Percentiles rank a stretch among this genome's conserved stretches.
These are phyloP conservation scores for Torymus auratus DNA, from an alignment of 2,888 invertebrate genomes.

Conservation along the genomic window DNA sequence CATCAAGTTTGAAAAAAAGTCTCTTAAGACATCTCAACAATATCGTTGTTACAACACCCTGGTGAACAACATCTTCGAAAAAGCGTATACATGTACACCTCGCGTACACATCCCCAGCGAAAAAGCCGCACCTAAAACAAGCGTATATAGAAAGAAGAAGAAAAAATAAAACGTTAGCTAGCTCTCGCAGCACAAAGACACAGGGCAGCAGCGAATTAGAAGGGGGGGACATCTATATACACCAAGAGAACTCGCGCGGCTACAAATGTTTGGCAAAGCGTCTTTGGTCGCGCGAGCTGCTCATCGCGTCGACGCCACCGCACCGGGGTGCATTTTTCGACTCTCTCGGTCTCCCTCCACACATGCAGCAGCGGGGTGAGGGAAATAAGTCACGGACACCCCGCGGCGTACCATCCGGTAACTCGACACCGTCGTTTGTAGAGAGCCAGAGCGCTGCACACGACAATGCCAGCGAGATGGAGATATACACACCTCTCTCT, in stretches of 20 bases:
- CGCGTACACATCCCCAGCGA: no score
- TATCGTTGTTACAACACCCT: no score
- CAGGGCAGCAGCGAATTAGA: background rate
- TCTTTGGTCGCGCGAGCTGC: constrained; percentile 65
- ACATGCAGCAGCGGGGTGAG: constrained; percentile 65
- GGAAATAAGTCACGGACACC: constrained; percentile 75
- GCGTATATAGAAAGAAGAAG: no score
- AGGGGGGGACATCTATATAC: constrained; percentile 26
- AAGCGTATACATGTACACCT: no score
- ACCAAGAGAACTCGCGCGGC: constrained; percentile 62
- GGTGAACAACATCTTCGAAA: no score
- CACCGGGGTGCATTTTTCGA: constrained; percentile 33
- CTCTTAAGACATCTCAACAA: no score
- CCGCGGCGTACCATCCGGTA: constrained; percentile 77
- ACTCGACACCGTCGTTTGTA: constrained; percentile 77
- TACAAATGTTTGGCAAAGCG: constrained; percentile 74
- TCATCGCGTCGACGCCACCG: constrained; percentile 57
- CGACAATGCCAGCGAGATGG: constrained; percentile 13
- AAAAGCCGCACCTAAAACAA: no score
- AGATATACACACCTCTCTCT: constrained; percentile 47
- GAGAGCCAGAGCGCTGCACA: constrained; percentile 7
- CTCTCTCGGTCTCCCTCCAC: constrained; percentile 34
- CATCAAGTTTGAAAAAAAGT: no score
- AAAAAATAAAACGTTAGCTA: no score
- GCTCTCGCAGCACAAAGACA: no score